A percentile compares a stretch with the other conserved stretches of the same genome.
These are phyloP conservation scores for Lerema accius DNA, from an alignment of 1,140 invertebrate genomes.

Conservation along the genomic window DNA sequence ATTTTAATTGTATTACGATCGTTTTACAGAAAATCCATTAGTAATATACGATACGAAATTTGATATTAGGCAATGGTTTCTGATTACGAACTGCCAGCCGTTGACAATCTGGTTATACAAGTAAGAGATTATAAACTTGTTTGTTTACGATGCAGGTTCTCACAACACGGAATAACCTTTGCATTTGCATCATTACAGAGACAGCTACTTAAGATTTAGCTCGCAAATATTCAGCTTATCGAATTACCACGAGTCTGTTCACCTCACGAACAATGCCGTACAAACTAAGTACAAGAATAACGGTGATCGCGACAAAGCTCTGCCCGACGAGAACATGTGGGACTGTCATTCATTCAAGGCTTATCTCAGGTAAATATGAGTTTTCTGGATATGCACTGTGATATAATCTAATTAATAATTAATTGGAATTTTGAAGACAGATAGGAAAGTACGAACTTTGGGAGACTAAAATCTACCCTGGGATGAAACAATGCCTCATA, in stretches of 20 bases:
- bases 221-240: slow-evolving; percentile 94
- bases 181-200: slow-evolving; percentile 81
- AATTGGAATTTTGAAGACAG: slow-evolving; percentile 77
- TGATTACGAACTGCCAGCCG: slow-evolving; percentile 94
- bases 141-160: slow-evolving; percentile 10
- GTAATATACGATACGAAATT: slow-evolving; percentile 96
- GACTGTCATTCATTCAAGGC: slow-evolving; percentile 90
- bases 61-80: slow-evolving; percentile 96
- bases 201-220: slow-evolving; percentile 96
- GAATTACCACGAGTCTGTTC: slow-evolving; percentile 96
- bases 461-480: slow-evolving; percentile 93
- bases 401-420: slow-evolving; percentile 41
- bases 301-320: slow-evolving; percentile 86
- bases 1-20: slow-evolving; percentile 27
- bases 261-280: slow-evolving; percentile 96
- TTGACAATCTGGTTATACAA: slow-evolving; percentile 97
- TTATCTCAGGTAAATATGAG: slow-evolving; percentile 84
- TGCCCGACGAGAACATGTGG: slow-evolving; percentile 95
- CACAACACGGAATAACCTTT: background rate
- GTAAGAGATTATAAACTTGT: slow-evolving; percentile 75
- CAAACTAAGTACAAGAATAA: slow-evolving; percentile 95
- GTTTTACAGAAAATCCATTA: slow-evolving; percentile 89
- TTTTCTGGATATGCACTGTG: slow-evolving; percentile 11
- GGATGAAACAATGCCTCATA: slow-evolving; percentile 94
- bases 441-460: slow-evolving; percentile 89